A percentile compares a stretch with the other conserved stretches of the same genome.
phyloP scores from a whole-genome alignment of 2,888 invertebrate species.

The Folsomia candida region DNA sequence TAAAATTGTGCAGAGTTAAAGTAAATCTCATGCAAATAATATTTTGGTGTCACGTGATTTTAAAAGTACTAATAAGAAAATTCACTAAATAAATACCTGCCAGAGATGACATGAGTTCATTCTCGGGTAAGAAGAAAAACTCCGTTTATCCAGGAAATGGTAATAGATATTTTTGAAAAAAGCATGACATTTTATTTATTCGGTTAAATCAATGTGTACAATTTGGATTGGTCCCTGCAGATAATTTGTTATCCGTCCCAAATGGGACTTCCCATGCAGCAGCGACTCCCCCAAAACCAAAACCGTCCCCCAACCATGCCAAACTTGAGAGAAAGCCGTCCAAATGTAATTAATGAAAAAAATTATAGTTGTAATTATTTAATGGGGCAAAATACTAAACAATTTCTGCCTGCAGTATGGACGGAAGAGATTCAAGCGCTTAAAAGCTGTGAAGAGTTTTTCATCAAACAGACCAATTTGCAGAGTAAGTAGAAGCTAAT shows the following conservation, averaged over 20 bases:
- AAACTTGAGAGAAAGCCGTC: not conserved
- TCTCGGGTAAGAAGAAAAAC: conserved; percentile 6
- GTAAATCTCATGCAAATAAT: too few species aligned
- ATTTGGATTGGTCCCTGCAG: not conserved
- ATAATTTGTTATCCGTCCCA: conserved; percentile 2
- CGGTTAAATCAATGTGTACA: not conserved
- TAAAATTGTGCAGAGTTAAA: too few species aligned
- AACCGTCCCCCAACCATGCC: not conserved
- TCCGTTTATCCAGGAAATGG: not conserved
- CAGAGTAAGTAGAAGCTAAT: conserved; percentile 30
- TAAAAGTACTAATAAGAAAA: too few species aligned
- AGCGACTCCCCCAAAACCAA: not conserved
- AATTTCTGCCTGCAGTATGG: conserved; percentile 31
- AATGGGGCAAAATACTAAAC: not conserved
- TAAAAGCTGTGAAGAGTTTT: conserved; percentile 38
- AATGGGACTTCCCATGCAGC: conserved; percentile 8
- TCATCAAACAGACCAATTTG: conserved; percentile 36
- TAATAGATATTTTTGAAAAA: not conserved
- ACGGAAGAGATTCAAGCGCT: conserved; percentile 38
- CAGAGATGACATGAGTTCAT: conserved; percentile 18
- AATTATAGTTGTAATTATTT: not conserved
- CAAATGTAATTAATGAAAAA: not conserved
- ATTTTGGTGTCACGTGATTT: too few species aligned
- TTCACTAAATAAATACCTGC: too few species aligned
- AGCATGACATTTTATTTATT: not conserved